phyloP scores from a whole-genome alignment of 2,113 vertebrate genomes.

The Gymnobelideus leadbeateri region DNA sequence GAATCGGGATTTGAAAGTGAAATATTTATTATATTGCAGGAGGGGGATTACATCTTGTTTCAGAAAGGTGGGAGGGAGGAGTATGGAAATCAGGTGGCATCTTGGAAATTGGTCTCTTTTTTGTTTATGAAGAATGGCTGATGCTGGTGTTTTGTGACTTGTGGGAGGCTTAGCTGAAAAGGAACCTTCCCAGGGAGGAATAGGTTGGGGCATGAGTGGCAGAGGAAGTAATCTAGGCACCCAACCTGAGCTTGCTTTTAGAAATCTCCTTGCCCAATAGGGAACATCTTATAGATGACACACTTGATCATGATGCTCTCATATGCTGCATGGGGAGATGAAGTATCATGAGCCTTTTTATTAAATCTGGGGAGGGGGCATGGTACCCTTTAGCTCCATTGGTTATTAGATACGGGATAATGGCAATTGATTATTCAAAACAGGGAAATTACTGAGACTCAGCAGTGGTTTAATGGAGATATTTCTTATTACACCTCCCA shows the following conservation, averaged over 20 bases:
- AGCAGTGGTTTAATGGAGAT: slow-evolving; percentile 27
- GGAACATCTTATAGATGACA: slow-evolving; percentile 5
- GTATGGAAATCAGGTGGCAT: slow-evolving; percentile 71
- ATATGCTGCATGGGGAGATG: not conserved
- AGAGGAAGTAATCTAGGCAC: slow-evolving; percentile 17
- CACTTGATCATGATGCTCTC: slow-evolving; percentile 20
- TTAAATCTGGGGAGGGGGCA: slow-evolving; percentile 19
- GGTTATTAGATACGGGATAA: slow-evolving; percentile 41
- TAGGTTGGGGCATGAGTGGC: not conserved
- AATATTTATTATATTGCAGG: slow-evolving; percentile 85
- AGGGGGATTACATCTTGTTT: slow-evolving; percentile 72
- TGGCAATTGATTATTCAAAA: slow-evolving; percentile 60
- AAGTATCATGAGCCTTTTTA: slow-evolving; percentile 1
- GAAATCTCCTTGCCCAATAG: slow-evolving; percentile 1
- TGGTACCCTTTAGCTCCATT: not conserved
- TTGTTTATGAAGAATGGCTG: slow-evolving; percentile 59
- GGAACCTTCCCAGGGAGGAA: not conserved
- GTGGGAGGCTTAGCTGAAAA: not conserved
- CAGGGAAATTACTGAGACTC: slow-evolving; percentile 50
- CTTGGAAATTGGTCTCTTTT: slow-evolving; percentile 58
- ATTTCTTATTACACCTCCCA: slow-evolving; percentile 56
- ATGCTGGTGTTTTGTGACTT: rapidly evolving
- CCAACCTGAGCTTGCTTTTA: not conserved
- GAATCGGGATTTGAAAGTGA: slow-evolving; percentile 87
- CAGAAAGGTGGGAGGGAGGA: slow-evolving; percentile 58